phyloP scores from a whole-genome alignment of 2,888 invertebrate species.

The Polyploca ridens region DNA sequence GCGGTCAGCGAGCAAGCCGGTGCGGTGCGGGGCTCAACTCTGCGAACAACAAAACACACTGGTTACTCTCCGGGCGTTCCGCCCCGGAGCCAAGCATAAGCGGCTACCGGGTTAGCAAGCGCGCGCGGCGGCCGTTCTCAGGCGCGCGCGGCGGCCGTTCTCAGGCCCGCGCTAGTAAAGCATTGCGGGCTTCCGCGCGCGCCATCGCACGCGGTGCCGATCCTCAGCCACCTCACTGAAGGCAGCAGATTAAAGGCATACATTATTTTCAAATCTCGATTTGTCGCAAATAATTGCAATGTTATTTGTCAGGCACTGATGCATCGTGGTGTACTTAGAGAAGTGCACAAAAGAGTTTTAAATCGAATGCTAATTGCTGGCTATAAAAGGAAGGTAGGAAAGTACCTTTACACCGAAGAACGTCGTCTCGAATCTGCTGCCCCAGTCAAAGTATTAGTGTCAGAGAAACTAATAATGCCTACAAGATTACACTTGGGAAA shows the following conservation, averaged over 20 bases:
- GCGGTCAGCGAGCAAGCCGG: conserved; percentile 84
- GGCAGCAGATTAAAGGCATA: conserved; percentile 57
- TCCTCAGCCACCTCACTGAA: conserved; percentile 17
- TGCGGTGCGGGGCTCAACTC: conserved; percentile 83
- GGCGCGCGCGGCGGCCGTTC: conserved; percentile 68
- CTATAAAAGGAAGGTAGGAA: conserved; percentile 36
- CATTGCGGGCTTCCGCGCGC: conserved; percentile 21
- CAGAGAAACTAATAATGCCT: background rate
- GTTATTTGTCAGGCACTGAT: conserved; percentile 63
- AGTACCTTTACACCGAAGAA: conserved; percentile 52
- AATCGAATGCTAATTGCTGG: conserved; percentile 34
- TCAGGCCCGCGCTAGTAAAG: conserved; percentile 54
- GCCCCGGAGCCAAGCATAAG: conserved; percentile 83
- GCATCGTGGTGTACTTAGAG: conserved; percentile 49
- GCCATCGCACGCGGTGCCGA: conserved; percentile 22
- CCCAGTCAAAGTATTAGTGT: conserved; percentile 29
- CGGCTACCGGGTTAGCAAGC: conserved; percentile 84
- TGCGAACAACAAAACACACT: conserved; percentile 85
- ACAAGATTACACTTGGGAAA: background rate
- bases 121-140: conserved; percentile 64
- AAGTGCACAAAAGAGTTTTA: conserved; percentile 50
- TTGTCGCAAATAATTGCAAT: conserved; percentile 35
- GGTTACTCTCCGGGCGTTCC: conserved; percentile 79
- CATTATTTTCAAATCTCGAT: conserved; percentile 45
- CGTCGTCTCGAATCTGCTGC: conserved; percentile 61